Evolutionary conservation across 2,888 invertebrate genomes (phyloP), one percentile per base, ranked within the genome.

Genomic region (Dolichomitus sp.): DNA sequence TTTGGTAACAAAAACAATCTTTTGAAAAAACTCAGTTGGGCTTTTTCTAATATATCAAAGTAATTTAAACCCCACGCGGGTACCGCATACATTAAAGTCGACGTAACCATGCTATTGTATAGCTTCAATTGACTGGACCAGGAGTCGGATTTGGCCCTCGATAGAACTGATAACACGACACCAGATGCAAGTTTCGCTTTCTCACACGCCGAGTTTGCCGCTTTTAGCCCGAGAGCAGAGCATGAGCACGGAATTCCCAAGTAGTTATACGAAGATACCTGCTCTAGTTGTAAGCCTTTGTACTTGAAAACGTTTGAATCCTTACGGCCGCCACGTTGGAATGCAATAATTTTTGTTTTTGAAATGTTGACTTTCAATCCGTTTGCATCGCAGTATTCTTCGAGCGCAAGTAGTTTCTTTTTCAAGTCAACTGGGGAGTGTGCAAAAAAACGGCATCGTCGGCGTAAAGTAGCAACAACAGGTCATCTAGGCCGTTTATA

Each of bases 361-460:
- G 40, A 48, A 11, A 42, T 37, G 14, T 61, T 77, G 11, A 77
- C 61, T 4, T 14, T 14, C n/a, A 57, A 54, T 11, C 77, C 77
- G 6, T 77, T 69, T 12, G 6, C 14, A 4, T 70, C 42, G 19
- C 70, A 81, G 14, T 81, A 81, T 45, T 70, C 65, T n/a, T 76
- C 63, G 2, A 81, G 57, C 0, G 14, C 63, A 17, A 37, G 65
- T 2, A 73, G 42, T 40, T 77, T 77, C 57, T 40, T 80, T 50
- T 14, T 23, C 54, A 74, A 27, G 27, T 80, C 75, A 9, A 63
- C 42, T 14, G 57, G 72, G 17, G 45, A 59, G 23, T 74, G 14
- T 12, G 79, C 82, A 12, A 84, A 68, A 66, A 76, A 17, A 59
- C 83, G 12, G 77, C 54, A 54, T 85, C 80, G 66, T 85, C 85